Percentiles rank a stretch among this genome's conserved stretches.
Evolutionary conservation across 2,888 invertebrate genomes (phyloP).

Genomic region (Drosophila nr. fundita): DNA sequence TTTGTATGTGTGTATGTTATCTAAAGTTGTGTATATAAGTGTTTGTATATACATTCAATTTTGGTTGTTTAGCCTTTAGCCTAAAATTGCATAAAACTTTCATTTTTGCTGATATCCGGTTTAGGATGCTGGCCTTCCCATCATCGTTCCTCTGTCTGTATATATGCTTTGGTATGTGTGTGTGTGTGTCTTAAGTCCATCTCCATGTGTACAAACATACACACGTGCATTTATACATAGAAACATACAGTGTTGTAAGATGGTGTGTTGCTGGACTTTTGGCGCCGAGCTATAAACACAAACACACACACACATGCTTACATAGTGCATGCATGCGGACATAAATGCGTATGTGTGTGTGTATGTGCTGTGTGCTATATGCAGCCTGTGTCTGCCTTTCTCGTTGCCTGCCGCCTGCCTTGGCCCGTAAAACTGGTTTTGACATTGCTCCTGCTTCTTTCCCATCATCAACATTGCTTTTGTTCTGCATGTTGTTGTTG

Average conservation of each 20-base stretch:
- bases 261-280: constrained; percentile 33
- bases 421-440: constrained; percentile 67
- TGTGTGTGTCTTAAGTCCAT: constrained; percentile 1
- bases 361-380: constrained; percentile 38
- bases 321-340: neutral
- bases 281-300: constrained; percentile 22
- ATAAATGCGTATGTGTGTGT: neutral
- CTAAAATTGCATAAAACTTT: constrained; percentile 64
- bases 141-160: constrained; percentile 24
- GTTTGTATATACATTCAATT: neutral
- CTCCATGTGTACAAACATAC: neutral
- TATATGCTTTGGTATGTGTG: constrained; percentile 1
- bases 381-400: constrained; percentile 43
- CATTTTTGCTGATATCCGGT: constrained; percentile 75
- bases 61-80: constrained; percentile 2
- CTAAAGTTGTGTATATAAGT: neutral
- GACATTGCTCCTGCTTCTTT: constrained; percentile 56
- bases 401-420: constrained; percentile 43
- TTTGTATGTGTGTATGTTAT: neutral
- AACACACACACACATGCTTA: neutral
- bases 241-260: constrained; percentile 18
- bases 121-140: constrained; percentile 63
- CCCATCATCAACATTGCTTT: constrained; percentile 26
- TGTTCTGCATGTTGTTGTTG: constrained; percentile 19
- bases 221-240: constrained; percentile 1